Evolutionary conservation across 2,113 vertebrate species (phyloP).

Genomic region (Setophaga coronata): DNA sequence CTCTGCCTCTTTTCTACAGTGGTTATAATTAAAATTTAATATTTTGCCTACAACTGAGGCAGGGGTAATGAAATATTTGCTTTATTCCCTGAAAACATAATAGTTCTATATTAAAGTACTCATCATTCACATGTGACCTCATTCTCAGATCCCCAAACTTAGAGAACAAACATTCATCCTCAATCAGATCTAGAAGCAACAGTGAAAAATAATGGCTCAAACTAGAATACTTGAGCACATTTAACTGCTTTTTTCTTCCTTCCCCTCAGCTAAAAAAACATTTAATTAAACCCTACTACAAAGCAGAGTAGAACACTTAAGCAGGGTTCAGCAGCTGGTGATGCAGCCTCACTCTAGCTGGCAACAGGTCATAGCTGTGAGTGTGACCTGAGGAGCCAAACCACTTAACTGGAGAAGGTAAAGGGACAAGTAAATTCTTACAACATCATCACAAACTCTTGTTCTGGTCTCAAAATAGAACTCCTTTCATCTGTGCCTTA

Average conservation of each 20-base stretch:
- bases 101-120: background rate
- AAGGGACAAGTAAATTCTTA: background rate
- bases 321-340: background rate
- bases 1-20: background rate
- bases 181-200: background rate
- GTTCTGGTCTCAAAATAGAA: background rate
- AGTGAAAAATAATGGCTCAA: background rate
- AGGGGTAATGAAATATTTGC: background rate
- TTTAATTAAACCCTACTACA: background rate
- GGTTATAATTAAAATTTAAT: background rate
- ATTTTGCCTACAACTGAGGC: background rate
- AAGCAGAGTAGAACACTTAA: background rate
- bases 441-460: background rate
- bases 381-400: background rate
- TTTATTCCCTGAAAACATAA: background rate
- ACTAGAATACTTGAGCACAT: background rate
- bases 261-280: background rate
- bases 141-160: background rate
- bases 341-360: background rate
- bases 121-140: background rate
- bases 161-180: background rate
- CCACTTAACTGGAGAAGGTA: fast-evolving
- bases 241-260: background rate
- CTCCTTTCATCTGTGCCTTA: background rate
- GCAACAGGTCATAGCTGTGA: background rate